A percentile compares a stretch with the other conserved stretches of the same genome.
phyloP scores from a whole-genome alignment of 2,797 vertebrate species.

The Capromys pilorides region DNA sequence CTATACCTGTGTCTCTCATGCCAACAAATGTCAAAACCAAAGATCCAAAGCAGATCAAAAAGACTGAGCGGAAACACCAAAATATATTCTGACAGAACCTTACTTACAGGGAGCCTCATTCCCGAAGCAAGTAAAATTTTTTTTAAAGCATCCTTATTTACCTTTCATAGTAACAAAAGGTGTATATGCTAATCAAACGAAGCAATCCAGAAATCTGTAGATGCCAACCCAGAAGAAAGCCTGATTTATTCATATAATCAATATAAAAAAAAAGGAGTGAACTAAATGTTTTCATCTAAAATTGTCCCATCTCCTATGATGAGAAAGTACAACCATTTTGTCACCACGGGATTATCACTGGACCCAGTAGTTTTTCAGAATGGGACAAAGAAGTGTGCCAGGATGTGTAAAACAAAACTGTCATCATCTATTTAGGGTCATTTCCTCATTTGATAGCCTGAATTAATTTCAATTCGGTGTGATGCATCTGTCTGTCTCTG shows the following conservation, averaged over 20 bases:
- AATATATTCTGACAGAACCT: not conserved
- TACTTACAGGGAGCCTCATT: not conserved
- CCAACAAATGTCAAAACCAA: not conserved
- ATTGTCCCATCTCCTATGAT: conserved; percentile 32
- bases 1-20: not conserved
- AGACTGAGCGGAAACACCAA: not conserved
- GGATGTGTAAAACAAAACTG: conserved; percentile 42
- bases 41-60: conserved; percentile 22
- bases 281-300: conserved; percentile 34
- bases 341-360: conserved; percentile 26
- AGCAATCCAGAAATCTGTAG: conserved; percentile 35
- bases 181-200: not conserved
- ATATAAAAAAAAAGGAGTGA: not conserved
- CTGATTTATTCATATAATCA: conserved; percentile 20
- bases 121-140: conserved; percentile 39
- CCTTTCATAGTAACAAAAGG: conserved; percentile 21
- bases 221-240: conserved; percentile 11
- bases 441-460: conserved; percentile 30
- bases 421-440: conserved; percentile 27
- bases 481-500: not conserved
- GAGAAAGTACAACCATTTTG: conserved; percentile 64
- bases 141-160: conserved; percentile 17
- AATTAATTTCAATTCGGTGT: conserved; percentile 45
- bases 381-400: conserved; percentile 57
- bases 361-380: conserved; percentile 56